A percentile compares a stretch with the other conserved stretches of the same genome.
Evolutionary conservation across 2,888 invertebrate genomes (phyloP).

Genomic region (Cheilosia scutellata): DNA sequence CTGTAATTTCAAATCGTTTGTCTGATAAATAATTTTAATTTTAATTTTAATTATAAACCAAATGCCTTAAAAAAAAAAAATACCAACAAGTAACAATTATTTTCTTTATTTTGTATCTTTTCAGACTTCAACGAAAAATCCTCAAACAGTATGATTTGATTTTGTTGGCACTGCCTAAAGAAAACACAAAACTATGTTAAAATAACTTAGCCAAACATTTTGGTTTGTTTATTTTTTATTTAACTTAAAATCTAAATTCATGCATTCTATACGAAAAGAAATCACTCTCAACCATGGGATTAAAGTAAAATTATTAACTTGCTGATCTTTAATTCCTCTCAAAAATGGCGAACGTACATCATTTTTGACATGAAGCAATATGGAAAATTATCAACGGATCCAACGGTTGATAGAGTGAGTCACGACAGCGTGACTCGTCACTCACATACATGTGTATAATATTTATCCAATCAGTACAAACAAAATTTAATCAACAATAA

Average conservation of each 20-base stretch:
- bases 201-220: slow-evolving; percentile 22
- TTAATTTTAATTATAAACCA: too few species aligned
- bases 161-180: neutral
- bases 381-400: neutral
- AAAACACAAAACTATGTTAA: slow-evolving; percentile 2
- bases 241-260: slow-evolving; percentile 1
- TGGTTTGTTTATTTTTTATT: slow-evolving; percentile 40
- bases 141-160: neutral
- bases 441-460: neutral
- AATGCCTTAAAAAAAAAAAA: too few species aligned
- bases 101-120: neutral
- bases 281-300: neutral
- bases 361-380: slow-evolving; percentile 1
- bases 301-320: neutral
- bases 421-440: neutral
- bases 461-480: slow-evolving; percentile 49
- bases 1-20: too few species aligned
- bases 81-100: neutral
- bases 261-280: neutral
- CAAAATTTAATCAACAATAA: slow-evolving; percentile 43
- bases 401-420: slow-evolving; percentile 2
- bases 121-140: neutral
- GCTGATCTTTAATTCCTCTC: slow-evolving; percentile 1
- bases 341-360: neutral
- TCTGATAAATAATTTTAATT: too few species aligned